Percentiles rank a stretch among this genome's conserved stretches.
These are phyloP conservation scores for Rhyacichthys aspro DNA, from an alignment of 2,797 vertebrate genomes.

Conservation along the genomic window DNA sequence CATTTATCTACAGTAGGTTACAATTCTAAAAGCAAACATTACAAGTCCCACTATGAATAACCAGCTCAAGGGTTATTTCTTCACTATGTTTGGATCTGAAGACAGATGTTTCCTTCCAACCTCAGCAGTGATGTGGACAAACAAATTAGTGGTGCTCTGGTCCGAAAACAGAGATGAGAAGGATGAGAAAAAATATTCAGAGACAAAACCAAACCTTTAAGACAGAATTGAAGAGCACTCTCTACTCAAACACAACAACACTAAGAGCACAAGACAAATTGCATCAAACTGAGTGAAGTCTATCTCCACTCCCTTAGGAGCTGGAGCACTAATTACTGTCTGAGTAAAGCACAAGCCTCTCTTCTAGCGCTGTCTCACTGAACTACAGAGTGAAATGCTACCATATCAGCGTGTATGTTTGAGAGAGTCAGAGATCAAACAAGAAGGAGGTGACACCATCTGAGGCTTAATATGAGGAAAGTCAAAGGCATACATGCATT, in stretches of 20 bases:
- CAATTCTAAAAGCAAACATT: too few relatives aligned
- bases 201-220: too few relatives aligned
- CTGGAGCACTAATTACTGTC: constrained; percentile 65
- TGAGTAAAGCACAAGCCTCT: constrained; percentile 56
- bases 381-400: constrained; percentile 44
- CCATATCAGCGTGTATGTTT: constrained; percentile 19
- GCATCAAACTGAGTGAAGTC: constrained; percentile 50
- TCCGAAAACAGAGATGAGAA: too few relatives aligned
- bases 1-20: too few relatives aligned
- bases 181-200: too few relatives aligned
- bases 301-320: constrained; percentile 66
- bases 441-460: constrained; percentile 20
- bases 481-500: background rate
- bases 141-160: too few relatives aligned
- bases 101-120: too few relatives aligned
- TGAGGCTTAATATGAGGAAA: constrained; percentile 7
- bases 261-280: constrained; percentile 5
- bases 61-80: too few relatives aligned
- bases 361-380: constrained; percentile 46
- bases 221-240: too few relatives aligned
- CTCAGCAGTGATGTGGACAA: too few relatives aligned
- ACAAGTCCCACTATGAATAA: too few relatives aligned
- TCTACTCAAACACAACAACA: background rate
- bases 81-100: too few relatives aligned
- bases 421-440: constrained; percentile 13